Base-by-base conservation (phyloP, 2,888 invertebrate genomes). In the Trichacis sp. region DNA sequence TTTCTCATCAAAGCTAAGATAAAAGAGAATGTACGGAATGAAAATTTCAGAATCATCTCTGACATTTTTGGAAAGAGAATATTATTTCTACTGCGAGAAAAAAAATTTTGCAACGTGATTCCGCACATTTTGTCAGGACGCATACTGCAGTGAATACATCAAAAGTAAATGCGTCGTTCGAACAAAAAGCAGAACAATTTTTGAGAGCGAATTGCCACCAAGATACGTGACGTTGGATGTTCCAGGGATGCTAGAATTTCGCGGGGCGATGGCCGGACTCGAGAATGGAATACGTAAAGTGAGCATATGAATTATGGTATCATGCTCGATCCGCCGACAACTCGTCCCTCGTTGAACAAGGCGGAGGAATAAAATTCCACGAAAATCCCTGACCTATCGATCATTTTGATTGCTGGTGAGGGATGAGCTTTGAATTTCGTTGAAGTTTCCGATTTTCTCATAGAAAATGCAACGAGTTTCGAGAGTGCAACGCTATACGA, bases 281-380 rank as follows among this genome's bases (percentile, higher is more conserved):
- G 55, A 55, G 59, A 53, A 52, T 52, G 54, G 61, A 62, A 62
- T 58, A 62, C 58, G 52, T 57, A 57, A 62, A 62, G 45, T 43
- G 42, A 5, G 24, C 33, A n/a, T 56, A 56, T 62, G 52, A 62
- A 62, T 62, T 56, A 62, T 62, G 56, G 19, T 20, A 36, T 57
- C 48, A 52, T 52, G 36, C 33, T 36, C 19, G 30, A 57, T 53
- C 45, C 51, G 53, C 58, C 50, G 46, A 42, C 63, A 20, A 51
- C 47, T 58, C 38, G 56, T 47, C 45, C 46, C 47, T 20, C 2
- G 40, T 43, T 11, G 15, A 15, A 40, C 33, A 40, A 40, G 40
- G 20, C 8, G 1, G 19, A 43, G 42, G 24, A 42, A 62, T 57
- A 51, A 50, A 62, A 62, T 62, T 55, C 43, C 46, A 43, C 55